These are phyloP conservation scores for Zelostemma sp. DNA, from an alignment of 1,140 invertebrate genomes.

Conservation along the genomic window DNA sequence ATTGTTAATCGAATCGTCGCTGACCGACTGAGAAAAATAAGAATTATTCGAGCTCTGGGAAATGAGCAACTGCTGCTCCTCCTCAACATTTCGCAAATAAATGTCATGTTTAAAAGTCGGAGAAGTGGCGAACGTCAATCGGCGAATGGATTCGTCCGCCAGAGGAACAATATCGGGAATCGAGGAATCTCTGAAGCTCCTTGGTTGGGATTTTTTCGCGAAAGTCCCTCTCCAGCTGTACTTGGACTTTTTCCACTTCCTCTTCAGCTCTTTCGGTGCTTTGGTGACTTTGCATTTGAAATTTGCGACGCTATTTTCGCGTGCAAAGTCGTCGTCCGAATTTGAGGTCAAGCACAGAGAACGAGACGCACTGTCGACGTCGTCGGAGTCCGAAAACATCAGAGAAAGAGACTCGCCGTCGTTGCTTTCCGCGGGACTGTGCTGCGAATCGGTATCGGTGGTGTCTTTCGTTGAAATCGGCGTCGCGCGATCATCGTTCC, in stretches of 20 bases:
- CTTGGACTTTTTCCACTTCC: constrained; percentile 27
- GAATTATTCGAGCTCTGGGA: too few species aligned
- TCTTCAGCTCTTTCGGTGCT: constrained; percentile 12
- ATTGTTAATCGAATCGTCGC: too few species aligned
- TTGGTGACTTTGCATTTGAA: too few species aligned
- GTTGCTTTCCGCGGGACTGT: constrained; percentile 2
- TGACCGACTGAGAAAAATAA: too few species aligned
- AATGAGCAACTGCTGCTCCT: too few species aligned
- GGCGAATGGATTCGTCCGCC: background rate
- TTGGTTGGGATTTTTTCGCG: constrained; percentile 15
- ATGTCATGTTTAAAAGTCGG: background rate
- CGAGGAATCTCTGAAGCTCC: background rate
- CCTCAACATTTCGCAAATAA: constrained; percentile 15
- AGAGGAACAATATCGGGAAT: background rate
- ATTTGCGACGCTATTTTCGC: background rate
- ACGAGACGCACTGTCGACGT: constrained; percentile 5
- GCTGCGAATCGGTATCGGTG: background rate
- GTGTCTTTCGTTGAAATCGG: constrained; percentile 21
- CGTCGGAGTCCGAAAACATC: background rate
- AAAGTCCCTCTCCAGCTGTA: constrained; percentile 44
- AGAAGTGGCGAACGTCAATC: background rate
- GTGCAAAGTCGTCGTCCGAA: background rate
- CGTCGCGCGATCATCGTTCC: constrained; percentile 19
- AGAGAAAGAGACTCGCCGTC: background rate
- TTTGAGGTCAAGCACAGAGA: background rate